Evolutionary conservation across 2,797 vertebrate species (phyloP).

Genomic region (Scolopax rusticola): DNA sequence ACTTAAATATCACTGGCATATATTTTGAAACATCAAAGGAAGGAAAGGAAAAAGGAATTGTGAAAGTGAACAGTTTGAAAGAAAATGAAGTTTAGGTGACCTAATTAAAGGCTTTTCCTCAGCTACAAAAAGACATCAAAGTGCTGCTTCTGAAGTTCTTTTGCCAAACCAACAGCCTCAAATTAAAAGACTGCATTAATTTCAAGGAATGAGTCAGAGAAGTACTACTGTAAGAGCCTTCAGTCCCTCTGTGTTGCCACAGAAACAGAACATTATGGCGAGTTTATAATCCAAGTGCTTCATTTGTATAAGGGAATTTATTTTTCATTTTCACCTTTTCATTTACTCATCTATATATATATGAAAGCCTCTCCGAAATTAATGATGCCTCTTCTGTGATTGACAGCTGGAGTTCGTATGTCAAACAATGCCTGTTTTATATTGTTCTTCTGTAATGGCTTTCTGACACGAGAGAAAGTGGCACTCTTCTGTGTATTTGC

Average conservation of each 20-base stretch:
- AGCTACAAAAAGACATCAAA: slow-evolving; percentile 72
- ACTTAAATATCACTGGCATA: slow-evolving; percentile 73
- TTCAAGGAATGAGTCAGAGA: slow-evolving; percentile 64
- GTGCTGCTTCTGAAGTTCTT: slow-evolving; percentile 63
- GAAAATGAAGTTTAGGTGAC: slow-evolving; percentile 74
- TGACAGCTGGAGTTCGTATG: slow-evolving; percentile 7
- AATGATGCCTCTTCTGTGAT: slow-evolving; percentile 1
- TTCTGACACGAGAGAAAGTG: not conserved
- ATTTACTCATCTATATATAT: slow-evolving; percentile 41
- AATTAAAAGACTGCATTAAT: slow-evolving; percentile 73
- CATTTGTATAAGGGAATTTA: slow-evolving; percentile 50
- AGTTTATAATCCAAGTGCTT: slow-evolving; percentile 62
- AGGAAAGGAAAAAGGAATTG: slow-evolving; percentile 66
- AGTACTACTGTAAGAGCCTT: slow-evolving; percentile 42
- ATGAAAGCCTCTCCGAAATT: slow-evolving; percentile 44
- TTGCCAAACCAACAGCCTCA: slow-evolving; percentile 52
- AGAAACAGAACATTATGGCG: slow-evolving; percentile 63
- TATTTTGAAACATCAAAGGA: slow-evolving; percentile 78
- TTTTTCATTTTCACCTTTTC: slow-evolving; percentile 65
- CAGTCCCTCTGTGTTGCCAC: slow-evolving; percentile 47
- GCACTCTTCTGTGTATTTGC: not conserved
- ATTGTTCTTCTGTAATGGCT: not conserved
- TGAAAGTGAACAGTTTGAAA: slow-evolving; percentile 69
- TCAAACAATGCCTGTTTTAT: not conserved
- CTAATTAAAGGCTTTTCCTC: slow-evolving; percentile 72